These are phyloP conservation scores for Baccha elongata DNA, from an alignment of 2,888 invertebrate species.

Conservation along the genomic window DNA sequence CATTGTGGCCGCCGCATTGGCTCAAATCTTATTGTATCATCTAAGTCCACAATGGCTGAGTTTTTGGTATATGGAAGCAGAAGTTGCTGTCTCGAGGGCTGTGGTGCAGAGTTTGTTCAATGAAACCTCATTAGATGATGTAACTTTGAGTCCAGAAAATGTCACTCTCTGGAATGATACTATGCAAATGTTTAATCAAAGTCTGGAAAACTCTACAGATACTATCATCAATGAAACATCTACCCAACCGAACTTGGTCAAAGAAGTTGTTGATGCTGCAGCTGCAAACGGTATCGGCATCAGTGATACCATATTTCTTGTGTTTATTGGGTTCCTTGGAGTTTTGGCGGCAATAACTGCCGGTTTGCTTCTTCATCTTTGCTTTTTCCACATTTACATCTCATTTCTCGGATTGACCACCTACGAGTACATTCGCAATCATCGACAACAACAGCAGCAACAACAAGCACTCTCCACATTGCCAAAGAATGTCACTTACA, in stretches of 20 bases:
- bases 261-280: slow-evolving; percentile 55
- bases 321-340: slow-evolving; percentile 86
- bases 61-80: slow-evolving; percentile 80
- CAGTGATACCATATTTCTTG: slow-evolving; percentile 85
- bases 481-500: slow-evolving; percentile 70
- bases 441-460: slow-evolving; percentile 81
- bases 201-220: slow-evolving; percentile 51
- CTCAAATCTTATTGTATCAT: slow-evolving; percentile 87
- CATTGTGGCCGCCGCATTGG: slow-evolving; percentile 87
- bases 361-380: slow-evolving; percentile 90
- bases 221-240: slow-evolving; percentile 42
- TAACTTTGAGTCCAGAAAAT: slow-evolving; percentile 30
- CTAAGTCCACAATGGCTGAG: slow-evolving; percentile 84
- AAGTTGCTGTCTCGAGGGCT: slow-evolving; percentile 75
- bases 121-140: slow-evolving; percentile 53
- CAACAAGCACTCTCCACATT: slow-evolving; percentile 67
- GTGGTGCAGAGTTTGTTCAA: slow-evolving; percentile 57
- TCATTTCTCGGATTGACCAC: slow-evolving; percentile 92
- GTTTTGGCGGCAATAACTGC: slow-evolving; percentile 89
- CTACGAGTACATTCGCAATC: slow-evolving; percentile 90
- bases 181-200: slow-evolving; percentile 46
- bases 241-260: slow-evolving; percentile 30
- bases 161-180: slow-evolving; percentile 55
- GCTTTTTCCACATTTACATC: slow-evolving; percentile 94
- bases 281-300: slow-evolving; percentile 79